Percentiles rank a stretch among this genome's conserved stretches.
Conservation (phyloP, 2,888 invertebrate genomes). For the Lasioglossum oenotherae region DNA sequence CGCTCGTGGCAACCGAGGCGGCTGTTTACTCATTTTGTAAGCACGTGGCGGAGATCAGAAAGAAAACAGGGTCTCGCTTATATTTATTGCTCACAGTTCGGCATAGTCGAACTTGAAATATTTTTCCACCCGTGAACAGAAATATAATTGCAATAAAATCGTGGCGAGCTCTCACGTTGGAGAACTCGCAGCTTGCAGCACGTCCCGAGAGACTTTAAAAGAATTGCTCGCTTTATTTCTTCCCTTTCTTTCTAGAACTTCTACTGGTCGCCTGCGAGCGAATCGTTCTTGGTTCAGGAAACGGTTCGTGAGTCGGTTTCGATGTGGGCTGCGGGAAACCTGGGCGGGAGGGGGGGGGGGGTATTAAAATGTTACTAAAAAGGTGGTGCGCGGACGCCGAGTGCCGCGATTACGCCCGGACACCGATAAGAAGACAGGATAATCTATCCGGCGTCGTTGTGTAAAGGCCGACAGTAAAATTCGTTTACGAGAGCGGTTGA, state of each 20-base stretch:
- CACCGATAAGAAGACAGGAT: constrained; percentile 35
- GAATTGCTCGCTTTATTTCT: background rate
- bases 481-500: constrained; percentile 53
- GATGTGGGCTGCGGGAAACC: constrained; percentile 42
- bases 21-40: too few species aligned
- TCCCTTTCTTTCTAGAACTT: constrained; percentile 17
- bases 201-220: too few species aligned
- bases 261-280: constrained; percentile 2
- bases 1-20: too few species aligned
- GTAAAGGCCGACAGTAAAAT: constrained; percentile 51
- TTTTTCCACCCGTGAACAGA: background rate
- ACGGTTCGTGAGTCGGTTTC: constrained; percentile 18
- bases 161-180: background rate
- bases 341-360: constrained; percentile 23
- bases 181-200: background rate
- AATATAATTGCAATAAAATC: background rate
- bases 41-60: too few species aligned
- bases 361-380: constrained; percentile 38
- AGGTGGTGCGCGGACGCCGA: background rate
- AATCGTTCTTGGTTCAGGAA: constrained; percentile 25
- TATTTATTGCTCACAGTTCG: too few species aligned
- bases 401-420: constrained; percentile 8
- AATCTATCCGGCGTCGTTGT: constrained; percentile 34
- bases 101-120: too few species aligned
- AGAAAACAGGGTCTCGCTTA: too few species aligned